phyloP scores from a whole-genome alignment of 2,797 vertebrate genomes.

The Molossus alvarezi region DNA sequence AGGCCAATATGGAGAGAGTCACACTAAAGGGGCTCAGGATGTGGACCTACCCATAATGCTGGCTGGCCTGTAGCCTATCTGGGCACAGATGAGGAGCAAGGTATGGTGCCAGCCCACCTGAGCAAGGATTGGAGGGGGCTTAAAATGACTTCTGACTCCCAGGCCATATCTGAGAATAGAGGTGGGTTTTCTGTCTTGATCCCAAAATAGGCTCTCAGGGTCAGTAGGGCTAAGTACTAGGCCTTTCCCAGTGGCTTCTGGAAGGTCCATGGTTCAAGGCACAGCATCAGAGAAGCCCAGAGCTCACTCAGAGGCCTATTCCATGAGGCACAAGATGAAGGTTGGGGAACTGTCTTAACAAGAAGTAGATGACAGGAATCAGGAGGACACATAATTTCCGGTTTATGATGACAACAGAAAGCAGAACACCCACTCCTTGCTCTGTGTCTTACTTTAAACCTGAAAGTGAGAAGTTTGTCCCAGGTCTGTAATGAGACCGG shows the following conservation, averaged over 20 bases:
- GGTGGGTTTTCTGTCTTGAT: not conserved
- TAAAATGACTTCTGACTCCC: not conserved
- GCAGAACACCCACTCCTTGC: accelerated
- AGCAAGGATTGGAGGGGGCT: not conserved
- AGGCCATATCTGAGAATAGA: not conserved
- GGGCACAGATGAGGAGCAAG: not conserved
- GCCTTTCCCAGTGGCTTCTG: not conserved
- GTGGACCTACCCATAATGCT: not conserved
- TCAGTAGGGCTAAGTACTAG: not conserved
- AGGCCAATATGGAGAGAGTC: not conserved
- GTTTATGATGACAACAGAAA: not conserved
- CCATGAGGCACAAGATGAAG: not conserved
- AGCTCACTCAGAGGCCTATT: too few species aligned
- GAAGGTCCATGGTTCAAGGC: not conserved
- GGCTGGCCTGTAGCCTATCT: not conserved
- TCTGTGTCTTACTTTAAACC: not conserved
- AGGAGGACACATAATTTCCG: not conserved
- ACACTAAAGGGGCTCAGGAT: not conserved
- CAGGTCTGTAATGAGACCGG: not conserved
- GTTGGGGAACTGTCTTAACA: not conserved
- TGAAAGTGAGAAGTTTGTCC: not conserved
- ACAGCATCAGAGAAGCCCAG: not conserved
- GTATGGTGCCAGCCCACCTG: not conserved
- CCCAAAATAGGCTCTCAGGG: not conserved
- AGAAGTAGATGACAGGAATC: not conserved